phyloP scores from a whole-genome alignment of 92 coral and sea anemone genomes.

The Zoanthus solanderi region DNA sequence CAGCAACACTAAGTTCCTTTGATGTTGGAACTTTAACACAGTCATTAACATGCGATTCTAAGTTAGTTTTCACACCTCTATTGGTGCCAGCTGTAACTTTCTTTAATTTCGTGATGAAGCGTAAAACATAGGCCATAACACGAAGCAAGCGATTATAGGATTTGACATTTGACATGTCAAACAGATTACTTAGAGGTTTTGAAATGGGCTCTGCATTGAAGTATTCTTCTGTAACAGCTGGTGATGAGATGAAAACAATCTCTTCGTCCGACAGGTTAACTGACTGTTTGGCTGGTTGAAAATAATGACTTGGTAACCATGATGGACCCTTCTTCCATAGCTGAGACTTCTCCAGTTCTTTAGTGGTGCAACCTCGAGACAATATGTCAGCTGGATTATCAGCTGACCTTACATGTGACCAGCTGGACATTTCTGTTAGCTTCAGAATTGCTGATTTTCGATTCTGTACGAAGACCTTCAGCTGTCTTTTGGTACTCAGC shows the following conservation, averaged over 20 bases:
- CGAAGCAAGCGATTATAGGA: conserved; percentile 39
- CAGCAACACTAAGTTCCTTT: conserved; percentile 32
- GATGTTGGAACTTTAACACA: conserved; percentile 54
- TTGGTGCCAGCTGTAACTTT: conserved; percentile 8
- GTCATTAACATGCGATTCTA: conserved; percentile 1
- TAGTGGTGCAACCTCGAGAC: conserved; percentile 51
- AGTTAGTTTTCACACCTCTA: conserved; percentile 15
- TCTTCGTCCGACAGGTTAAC: conserved; percentile 2
- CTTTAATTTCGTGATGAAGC: conserved; percentile 48
- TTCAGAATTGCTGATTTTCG: conserved; percentile 49
- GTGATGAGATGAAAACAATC: conserved; percentile 26
- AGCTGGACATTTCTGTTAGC: conserved; percentile 58
- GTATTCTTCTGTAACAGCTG: conserved; percentile 40
- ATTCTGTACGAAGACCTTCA: conserved; percentile 53
- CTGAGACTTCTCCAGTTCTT: conserved; percentile 39
- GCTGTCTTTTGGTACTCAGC: conserved; percentile 43
- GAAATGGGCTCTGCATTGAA: conserved; percentile 3
- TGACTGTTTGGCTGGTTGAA: conserved; percentile 6
- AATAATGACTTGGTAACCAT: not conserved
- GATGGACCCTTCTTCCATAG: conserved; percentile 24
- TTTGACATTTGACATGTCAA: conserved; percentile 21
- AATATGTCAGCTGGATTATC: conserved; percentile 56
- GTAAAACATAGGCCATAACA: conserved; percentile 41
- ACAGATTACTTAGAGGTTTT: conserved; percentile 27
- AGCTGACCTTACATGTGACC: conserved; percentile 60